Evolutionary conservation across 2,113 vertebrate genomes (phyloP), one percentile per base, ranked within the genome.

Genomic region (Cromileptes altivelis): DNA sequence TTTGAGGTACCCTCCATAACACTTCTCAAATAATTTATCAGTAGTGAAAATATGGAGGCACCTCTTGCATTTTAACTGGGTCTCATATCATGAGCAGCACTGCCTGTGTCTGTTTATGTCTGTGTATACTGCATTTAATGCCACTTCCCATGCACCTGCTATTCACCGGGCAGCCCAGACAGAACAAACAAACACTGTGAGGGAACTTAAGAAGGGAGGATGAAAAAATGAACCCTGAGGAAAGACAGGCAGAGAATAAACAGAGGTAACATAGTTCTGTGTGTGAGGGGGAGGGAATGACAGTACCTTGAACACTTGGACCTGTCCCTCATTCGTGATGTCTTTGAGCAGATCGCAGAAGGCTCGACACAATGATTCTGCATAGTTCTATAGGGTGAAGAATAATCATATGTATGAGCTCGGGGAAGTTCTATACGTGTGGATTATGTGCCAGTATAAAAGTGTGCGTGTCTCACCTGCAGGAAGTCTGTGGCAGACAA

Each of bases 251-350:
- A 15, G 18, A 73, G 14, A 64, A 30, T 55, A 65, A 80, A 45
- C 25, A 57, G 3, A 74, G 52, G 25, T 25, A 37, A 61, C 40
- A 21, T 2, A 50, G 30, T 45, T 50, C 13, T 63, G 50, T 62
- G 69, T 15, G 23, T 19, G 23, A 33, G 30, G 8, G 2, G n/a
- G 53, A 52, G 6, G 8, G 12, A 50, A 21, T 30, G 21, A 74
- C 33, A 25, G 57, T 96, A 99, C 98, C 98, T 99, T 99, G 40
- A 99, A 96, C 49, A 98, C 96, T 90, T 98, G 97, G 90, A 99
- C 97, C 94, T 98, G 97, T 76, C 98, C 98, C 85, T 99, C 98
- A 73, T 95, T 97, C 53, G 97, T 98, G 91, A 98, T 96, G 91
- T 99, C 98, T 86, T 96, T 97, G 70, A 99, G 92, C 45, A 99